Base-by-base conservation (phyloP, 1,140 invertebrate species). In the Cydia strobilella region DNA sequence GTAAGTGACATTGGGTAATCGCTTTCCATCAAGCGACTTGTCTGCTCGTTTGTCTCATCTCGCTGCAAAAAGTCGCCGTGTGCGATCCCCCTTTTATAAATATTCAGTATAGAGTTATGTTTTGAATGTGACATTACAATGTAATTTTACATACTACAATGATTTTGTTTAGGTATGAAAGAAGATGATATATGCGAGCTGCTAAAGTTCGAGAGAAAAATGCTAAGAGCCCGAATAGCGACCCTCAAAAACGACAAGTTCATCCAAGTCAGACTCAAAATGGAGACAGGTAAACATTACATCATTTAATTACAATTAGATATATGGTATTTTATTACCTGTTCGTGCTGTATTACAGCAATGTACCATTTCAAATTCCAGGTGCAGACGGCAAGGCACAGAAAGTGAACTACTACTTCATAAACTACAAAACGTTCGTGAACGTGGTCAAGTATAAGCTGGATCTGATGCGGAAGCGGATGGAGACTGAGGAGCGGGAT, bases 371-470 rank as follows among this genome's bases (percentile, higher is more conserved):
- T 74, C 7, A 51, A 71, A 73, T 82, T 86, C 25, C 74, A 93
- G 93, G 98, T 31, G 94, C 95, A 3, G 98, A 99, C 94, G 97
- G 97, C n/a, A 98, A 98, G 94, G 97, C 97, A 20, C 98, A 98
- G 84, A 97, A 98, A 95, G 97, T 99, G 9, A 99, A 99, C 90
- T 99, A 99, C 93, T 99, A 99, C 91, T 99, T 98, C 85, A 99
- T 99, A 77, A 99, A 99, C 93, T 99, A 99, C 89, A 98, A 98
- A 94, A 97, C 96, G 18, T 99, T 99, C 93, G 98, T 99, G 3
- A 99, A 99, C 94, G 97, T 99, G 27, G 97, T 98, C 0, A 99
- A 99, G 91, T 99, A 99, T 89, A 99, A 99, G 94, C 93, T 99
- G 82, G 98, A 99, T 93, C 94, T 98, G 82, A 98, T 99, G 96